Base-by-base conservation (phyloP, 2,888 invertebrate species). In the Diplolepis rosae region DNA sequence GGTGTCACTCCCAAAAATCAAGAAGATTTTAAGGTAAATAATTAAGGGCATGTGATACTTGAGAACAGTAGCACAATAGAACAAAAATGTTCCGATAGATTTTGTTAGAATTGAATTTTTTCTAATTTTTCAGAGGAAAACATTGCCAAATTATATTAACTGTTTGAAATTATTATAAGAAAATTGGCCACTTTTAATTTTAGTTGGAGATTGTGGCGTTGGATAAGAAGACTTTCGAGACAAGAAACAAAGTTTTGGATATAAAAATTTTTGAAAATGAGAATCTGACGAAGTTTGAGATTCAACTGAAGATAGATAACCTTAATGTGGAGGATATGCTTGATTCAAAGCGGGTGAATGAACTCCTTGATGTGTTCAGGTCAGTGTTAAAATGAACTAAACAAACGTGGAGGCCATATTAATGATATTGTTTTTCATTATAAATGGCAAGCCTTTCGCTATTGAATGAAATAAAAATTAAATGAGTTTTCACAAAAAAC, bases 291-390 rank as follows among this genome's bases (percentile, higher is more conserved):
- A 92, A 92, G 51, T 93, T 94, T 84, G 93, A 96, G 82, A 93
- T 96, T 4, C 94, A 96, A 85, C 90, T 97, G 83, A 97, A 97
- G 89, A 95, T 97, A 61, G 95, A 96, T 87, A 97, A 97, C 88
- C 89, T 96, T 27, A 96, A 97, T 84, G 95, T 96, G 68, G 95
- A 96, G 77, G 96, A 97, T 84, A 90, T 97, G 84, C 93, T 97
- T 85, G 94, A 95, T 87, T 91, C 90, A 35, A 90, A 91, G 77
- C 91, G 94, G 70, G 94, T 95, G 89, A 93, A 93, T 39, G 92
- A 92, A 35, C 89, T 97, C 4, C 92, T 95, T 76, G 94, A 95
- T 80, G 93, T 97, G 67, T 94, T 96, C 81, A 92, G 87, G 88
- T 88, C 67, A 42, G 73, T 66, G 18, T 27, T 9, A 13, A 39